A percentile compares a stretch with the other conserved stretches of the same genome.
These are phyloP conservation scores for Tupaia chinensis DNA, from an alignment of 2,113 vertebrate genomes.

Conservation along the genomic window DNA sequence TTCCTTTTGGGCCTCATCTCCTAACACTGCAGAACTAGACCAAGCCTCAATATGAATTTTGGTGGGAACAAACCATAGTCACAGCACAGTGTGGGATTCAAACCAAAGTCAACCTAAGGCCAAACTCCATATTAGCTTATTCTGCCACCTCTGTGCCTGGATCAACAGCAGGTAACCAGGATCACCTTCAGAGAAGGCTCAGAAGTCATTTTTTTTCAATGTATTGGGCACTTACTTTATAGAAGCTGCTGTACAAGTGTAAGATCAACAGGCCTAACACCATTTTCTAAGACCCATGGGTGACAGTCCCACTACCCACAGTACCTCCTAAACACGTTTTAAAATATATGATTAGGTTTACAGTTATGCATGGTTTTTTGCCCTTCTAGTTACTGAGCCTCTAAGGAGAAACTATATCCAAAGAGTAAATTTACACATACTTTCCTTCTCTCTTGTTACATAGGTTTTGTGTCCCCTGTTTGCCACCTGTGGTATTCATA, in stretches of 20 bases:
- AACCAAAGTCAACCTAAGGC: neutral
- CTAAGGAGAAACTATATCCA: neutral
- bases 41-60: too few relatives aligned
- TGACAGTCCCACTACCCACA: neutral
- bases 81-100: neutral
- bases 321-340: neutral
- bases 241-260: neutral
- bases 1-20: too few relatives aligned
- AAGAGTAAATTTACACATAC: neutral
- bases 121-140: neutral
- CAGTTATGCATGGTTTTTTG: neutral
- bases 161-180: neutral
- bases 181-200: neutral
- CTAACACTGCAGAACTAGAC: too few relatives aligned
- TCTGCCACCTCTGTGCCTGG: neutral
- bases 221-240: neutral
- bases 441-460: neutral
- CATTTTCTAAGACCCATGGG: neutral
- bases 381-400: neutral
- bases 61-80: too few relatives aligned
- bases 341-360: constrained; percentile 27
- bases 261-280: neutral
- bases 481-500: neutral
- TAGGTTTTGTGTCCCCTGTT: neutral
- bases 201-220: neutral